These are phyloP conservation scores for Teleiodes luculella DNA, from an alignment of 2,888 invertebrate genomes.

Conservation along the genomic window DNA sequence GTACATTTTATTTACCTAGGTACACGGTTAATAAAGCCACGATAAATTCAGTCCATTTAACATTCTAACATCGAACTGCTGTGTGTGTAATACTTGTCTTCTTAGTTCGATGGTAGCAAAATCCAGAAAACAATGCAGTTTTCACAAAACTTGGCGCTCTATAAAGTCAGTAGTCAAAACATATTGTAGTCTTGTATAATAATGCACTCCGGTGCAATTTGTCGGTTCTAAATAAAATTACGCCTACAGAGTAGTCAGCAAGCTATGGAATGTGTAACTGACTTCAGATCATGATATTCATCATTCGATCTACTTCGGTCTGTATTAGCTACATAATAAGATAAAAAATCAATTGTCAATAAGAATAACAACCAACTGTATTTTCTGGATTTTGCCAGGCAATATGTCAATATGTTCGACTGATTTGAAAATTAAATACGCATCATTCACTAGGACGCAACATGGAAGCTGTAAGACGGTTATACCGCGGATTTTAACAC, in stretches of 20 bases:
- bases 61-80: slow-evolving; percentile 22
- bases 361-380: background rate
- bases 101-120: slow-evolving; percentile 19
- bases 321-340: background rate
- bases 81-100: background rate
- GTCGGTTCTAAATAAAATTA: too few relatives aligned
- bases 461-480: background rate
- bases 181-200: too few relatives aligned
- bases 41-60: background rate
- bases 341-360: too few relatives aligned
- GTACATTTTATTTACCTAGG: background rate
- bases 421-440: background rate
- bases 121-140: slow-evolving; percentile 32
- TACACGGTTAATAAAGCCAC: background rate
- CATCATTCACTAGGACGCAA: background rate
- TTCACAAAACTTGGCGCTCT: background rate
- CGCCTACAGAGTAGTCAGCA: background rate
- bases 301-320: background rate
- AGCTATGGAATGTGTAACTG: slow-evolving; percentile 3
- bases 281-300: background rate
- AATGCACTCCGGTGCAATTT: too few relatives aligned
- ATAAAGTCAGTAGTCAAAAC: too few relatives aligned
- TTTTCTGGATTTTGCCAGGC: slow-evolving; percentile 27
- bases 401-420: background rate
- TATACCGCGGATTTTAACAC: slow-evolving; percentile 23